Evolutionary conservation across 2,797 vertebrate species (phyloP), one percentile per base, ranked within the genome.

Genomic region (Anniella stebbinsi): DNA sequence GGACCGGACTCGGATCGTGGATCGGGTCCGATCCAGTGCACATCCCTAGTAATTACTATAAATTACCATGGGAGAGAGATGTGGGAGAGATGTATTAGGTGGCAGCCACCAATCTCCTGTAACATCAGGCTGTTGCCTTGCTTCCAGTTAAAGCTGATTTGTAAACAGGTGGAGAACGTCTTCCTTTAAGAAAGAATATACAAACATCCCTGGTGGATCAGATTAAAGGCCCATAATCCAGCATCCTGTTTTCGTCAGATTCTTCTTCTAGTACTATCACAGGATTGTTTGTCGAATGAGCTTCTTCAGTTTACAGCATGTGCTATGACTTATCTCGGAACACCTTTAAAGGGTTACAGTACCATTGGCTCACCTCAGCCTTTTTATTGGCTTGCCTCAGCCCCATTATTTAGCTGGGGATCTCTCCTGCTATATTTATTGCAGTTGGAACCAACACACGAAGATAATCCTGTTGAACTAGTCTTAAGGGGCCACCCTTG

Each of bases 341-440:
- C 15, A 38, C 90, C 84, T 94, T 45, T 91, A 88, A 88, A 93
- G 88, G 85, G 63, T 41, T 91, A 36, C 70, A 38, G 60, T 38
- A 90, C 80, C 45, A 69, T 45, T 83, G 45, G 12, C 63, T 69
- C 83, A 4, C 51, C 67, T 88, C 67, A 73, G 41, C 1, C 0
- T 33, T 95, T 94, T 94, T 38, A 25, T 21, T 38, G 36, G 38
- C 36, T 36, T n/a, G 33, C 48, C 2, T n/a, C 18, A 72, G 21
- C 1, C 0, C 45, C 94, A 94, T 93, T 84, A 67, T 77, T 12
- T 15, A 84, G 57, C 45, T 90, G 81, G 85, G 63, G 72, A 77
- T 92, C 88, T 94, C 82, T 90, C 91, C 88, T 90, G 77, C 73
- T 94, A 91, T 89, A 93, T 70, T 89, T 81, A 90, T 91, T 84